Conservation (phyloP, 2,113 vertebrate species). For the Epinephelus cyanopodus region DNA sequence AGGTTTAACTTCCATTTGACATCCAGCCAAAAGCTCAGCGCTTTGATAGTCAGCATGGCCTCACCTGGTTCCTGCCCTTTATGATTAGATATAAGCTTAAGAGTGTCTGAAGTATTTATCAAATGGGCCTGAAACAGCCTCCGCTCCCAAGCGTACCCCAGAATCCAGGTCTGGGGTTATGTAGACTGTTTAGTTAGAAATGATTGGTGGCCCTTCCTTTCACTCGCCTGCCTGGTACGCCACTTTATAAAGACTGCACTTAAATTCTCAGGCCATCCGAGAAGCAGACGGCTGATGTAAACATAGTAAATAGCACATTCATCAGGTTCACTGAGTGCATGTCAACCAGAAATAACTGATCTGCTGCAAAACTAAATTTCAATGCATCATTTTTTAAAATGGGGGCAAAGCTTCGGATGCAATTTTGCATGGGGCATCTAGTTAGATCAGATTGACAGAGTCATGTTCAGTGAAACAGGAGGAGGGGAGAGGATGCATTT, state of each 20-base stretch:
- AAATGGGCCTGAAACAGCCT: constrained; percentile 55
- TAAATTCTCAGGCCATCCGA: constrained; percentile 76
- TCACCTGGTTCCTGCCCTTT: constrained; percentile 60
- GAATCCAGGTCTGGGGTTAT: constrained; percentile 72
- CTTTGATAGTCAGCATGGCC: constrained; percentile 43
- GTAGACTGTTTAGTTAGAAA: constrained; percentile 82
- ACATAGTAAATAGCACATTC: constrained; percentile 83
- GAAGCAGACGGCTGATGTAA: constrained; percentile 76
- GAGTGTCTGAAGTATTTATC: constrained; percentile 67
- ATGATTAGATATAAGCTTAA: constrained; percentile 55
- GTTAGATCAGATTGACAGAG: not conserved
- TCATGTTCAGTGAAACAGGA: not conserved
- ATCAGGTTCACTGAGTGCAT: constrained; percentile 74
- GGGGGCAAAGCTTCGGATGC: not conserved
- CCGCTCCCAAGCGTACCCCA: constrained; percentile 51
- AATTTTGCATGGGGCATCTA: not conserved
- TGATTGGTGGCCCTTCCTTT: constrained; percentile 83
- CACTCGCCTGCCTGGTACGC: constrained; percentile 67
- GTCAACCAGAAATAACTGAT: constrained; percentile 61
- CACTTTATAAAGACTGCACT: constrained; percentile 82
- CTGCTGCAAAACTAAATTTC: constrained; percentile 45
- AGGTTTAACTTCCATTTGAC: constrained; percentile 24
- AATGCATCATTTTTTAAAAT: constrained; percentile 14
- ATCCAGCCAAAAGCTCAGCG: constrained; percentile 26
- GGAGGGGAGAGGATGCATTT: not conserved